Evolutionary conservation across 2,113 vertebrate genomes (phyloP).

Genomic region (Rafetus swinhoei): DNA sequence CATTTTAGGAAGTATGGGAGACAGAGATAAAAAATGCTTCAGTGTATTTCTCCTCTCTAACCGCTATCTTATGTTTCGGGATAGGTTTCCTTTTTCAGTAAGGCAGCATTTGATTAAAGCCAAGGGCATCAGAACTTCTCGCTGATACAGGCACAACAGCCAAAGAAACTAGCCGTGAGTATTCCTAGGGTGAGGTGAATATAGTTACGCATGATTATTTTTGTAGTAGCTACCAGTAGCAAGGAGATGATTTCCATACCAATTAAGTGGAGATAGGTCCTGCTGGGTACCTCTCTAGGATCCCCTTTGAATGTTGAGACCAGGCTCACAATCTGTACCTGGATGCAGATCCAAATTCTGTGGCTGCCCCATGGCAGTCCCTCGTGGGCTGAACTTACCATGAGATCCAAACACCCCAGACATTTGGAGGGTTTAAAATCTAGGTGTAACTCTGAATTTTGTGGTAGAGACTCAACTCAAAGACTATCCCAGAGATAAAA

Average conservation of each 20-base stretch:
- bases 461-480: background rate
- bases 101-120: background rate
- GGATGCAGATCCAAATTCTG: background rate
- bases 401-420: background rate
- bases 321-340: background rate
- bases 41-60: background rate
- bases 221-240: background rate
- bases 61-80: background rate
- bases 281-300: background rate
- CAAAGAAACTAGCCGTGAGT: accelerated
- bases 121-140: background rate
- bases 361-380: background rate
- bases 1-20: background rate
- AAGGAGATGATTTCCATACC: background rate
- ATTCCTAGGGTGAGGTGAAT: background rate
- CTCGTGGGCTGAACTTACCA: background rate
- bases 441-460: background rate
- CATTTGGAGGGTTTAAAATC: background rate
- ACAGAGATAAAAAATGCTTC: background rate
- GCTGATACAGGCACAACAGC: background rate
- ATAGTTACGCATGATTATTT: background rate
- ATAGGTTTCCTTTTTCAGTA: background rate
- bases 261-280: background rate
- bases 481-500: background rate
- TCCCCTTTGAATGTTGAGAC: background rate